Evolutionary conservation across 2,797 vertebrate genomes (phyloP).

Genomic region (Peromyscus aztecus): DNA sequence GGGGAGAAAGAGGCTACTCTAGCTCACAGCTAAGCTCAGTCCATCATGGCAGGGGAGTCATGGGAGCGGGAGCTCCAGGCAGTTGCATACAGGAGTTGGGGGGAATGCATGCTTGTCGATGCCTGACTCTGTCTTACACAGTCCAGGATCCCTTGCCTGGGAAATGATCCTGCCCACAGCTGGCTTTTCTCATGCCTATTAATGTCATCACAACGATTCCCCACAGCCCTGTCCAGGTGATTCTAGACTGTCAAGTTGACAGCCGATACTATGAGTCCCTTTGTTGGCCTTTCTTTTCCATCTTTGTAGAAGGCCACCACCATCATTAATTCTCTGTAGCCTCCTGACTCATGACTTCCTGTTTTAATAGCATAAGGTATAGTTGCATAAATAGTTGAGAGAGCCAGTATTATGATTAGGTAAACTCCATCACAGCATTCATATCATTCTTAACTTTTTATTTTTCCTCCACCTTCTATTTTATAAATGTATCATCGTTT

Average conservation of each 20-base stretch:
- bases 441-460: background rate
- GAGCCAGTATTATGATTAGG: background rate
- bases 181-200: background rate
- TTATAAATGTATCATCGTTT: background rate
- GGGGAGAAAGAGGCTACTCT: background rate
- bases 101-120: background rate
- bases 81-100: background rate
- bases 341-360: background rate
- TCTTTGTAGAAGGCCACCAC: background rate
- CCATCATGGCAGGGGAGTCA: background rate
- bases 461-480: background rate
- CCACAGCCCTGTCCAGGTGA: background rate
- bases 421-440: background rate
- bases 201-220: background rate
- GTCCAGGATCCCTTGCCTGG: background rate
- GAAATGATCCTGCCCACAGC: background rate
- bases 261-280: background rate
- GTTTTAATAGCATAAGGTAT: background rate
- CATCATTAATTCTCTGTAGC: background rate
- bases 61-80: background rate
- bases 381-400: background rate
- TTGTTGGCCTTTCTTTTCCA: background rate
- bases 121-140: background rate
- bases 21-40: background rate
- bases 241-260: background rate